Evolutionary conservation across 2,888 invertebrate species (phyloP), one percentile per base, ranked within the genome.

Genomic region (Cryptocephalus moraei): DNA sequence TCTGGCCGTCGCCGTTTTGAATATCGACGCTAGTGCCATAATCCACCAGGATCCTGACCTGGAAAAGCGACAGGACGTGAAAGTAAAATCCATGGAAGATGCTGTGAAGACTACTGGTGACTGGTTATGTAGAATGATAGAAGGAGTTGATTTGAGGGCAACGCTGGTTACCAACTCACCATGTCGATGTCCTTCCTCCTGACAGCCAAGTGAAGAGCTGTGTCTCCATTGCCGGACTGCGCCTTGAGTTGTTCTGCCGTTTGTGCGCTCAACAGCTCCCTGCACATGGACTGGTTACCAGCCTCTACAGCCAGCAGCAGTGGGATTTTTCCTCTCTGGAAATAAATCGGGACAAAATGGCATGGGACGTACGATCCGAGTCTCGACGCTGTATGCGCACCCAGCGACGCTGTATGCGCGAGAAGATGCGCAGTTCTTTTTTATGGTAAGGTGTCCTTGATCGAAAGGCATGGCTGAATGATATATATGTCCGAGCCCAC

Each of bases 151-250:
- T n/a, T n/a, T n/a, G n/a, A n/a, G n/a, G n/a, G n/a, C n/a, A n/a
- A n/a, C n/a, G n/a, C n/a, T n/a, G n/a, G n/a, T n/a, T n/a, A 22
- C 22, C 22, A 9, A 22, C 41, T 53, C 57, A 68, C 86, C 86
- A 95, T 87, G 65, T 96, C 95, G 56, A 92, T 84, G 71, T 96
- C 95, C 62, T 89, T 81, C 61, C 90, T 78, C 61, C 92, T 77
- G n/a, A 91, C 91, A 32, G 96, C 96, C 60, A 97, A 75, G 76
- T 99, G 97, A 42, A 99, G 77, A 13, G 93, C 91, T 11, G 92
- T 90, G 70, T 99, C 96, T 39, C 94, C 94, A 62, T 84, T 88
- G 42, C 84, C 81, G 44, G 88, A 84, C 39, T 84, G 81, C 44
- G 90, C 84, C 76, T 83, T 84, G 41, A 94, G 77, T 74, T 96